Base-by-base conservation (phyloP, 2,113 vertebrate genomes). In the Zapus hudsonius region DNA sequence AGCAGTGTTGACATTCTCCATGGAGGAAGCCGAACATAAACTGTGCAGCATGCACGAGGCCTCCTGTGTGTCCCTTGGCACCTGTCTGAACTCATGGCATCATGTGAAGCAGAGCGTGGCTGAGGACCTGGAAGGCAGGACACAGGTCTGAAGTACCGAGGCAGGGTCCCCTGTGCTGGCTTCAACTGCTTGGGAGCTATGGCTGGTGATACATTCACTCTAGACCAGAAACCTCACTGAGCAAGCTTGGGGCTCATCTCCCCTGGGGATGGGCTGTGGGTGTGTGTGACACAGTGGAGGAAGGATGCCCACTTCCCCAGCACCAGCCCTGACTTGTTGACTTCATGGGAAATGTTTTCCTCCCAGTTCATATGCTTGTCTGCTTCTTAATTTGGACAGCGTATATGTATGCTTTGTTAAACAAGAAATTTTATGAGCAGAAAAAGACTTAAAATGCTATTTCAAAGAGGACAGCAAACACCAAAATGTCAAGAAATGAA, bases 31-130 rank as follows among this genome's bases (percentile, higher is more conserved):
- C 31, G n/a, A 36, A 40, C 25, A 17, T 44, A 79, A 91, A 47
- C 7, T 44, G 29, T 61, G 20, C 19, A 11, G 87, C 8, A 3
- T 47, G 22, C 22, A 13, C 11, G 59, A 84, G 44, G 5, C 33
- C 33, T n/a, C n/a, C 17, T 7, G 0, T 6, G 7, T 75, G 55
- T 63, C 33, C n/a, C 36, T 67, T 42, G 11, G 73, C 7, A 3
- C 33, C 57, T 63, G 8, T 81, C 16, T 25, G 1, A 0, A 3
- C 11, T 27, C 2, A 1, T 66, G 36, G 0, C 57, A 63, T 25
- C 23, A 3, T 2, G 17, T 31, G 7, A 25, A 33, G 11, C 42
- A 52, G 47, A 61, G 23, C 0, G 0, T 38, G 42, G 59, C 84
- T 57, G 67, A 59, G 59, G 64, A 70, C 4, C 67, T 33, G 9